Evolutionary conservation across 2,113 vertebrate genomes (phyloP).

Genomic region (Callipepla californica): DNA sequence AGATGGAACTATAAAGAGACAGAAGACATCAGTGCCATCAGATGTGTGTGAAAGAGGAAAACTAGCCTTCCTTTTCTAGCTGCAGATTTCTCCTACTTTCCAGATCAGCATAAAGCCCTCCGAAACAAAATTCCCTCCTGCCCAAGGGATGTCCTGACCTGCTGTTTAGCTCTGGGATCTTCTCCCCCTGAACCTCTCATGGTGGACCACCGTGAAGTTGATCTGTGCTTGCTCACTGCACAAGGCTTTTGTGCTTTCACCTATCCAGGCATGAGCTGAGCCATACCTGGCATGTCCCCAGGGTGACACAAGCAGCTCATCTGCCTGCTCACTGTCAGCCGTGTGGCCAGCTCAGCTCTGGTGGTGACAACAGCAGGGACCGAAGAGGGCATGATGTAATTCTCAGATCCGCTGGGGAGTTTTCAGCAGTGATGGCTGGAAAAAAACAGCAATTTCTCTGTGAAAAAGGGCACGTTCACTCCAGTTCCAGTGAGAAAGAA

Average conservation of each 20-base stretch:
- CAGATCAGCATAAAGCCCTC: not conserved
- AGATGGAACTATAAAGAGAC: not conserved
- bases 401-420: not conserved
- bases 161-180: too few species aligned
- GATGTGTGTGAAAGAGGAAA: not conserved
- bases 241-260: not conserved
- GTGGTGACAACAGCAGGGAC: not conserved
- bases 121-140: not conserved
- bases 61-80: not conserved
- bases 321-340: not conserved
- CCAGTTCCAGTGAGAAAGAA: slow-evolving; percentile 64
- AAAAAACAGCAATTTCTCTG: slow-evolving; percentile 32
- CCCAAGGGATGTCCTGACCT: not conserved
- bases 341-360: not conserved
- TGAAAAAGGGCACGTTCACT: slow-evolving; percentile 49
- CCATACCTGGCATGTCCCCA: not conserved
- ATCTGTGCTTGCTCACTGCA: not conserved
- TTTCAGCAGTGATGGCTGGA: not conserved
- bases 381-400: slow-evolving; percentile 21
- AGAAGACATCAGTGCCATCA: not conserved
- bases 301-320: not conserved
- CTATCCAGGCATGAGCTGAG: accelerated
- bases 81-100: not conserved
- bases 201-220: not conserved
- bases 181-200: not conserved